A percentile compares a stretch with the other conserved stretches of the same genome.
Evolutionary conservation across 2,797 vertebrate species (phyloP).

Genomic region (Steatocranus sp.): DNA sequence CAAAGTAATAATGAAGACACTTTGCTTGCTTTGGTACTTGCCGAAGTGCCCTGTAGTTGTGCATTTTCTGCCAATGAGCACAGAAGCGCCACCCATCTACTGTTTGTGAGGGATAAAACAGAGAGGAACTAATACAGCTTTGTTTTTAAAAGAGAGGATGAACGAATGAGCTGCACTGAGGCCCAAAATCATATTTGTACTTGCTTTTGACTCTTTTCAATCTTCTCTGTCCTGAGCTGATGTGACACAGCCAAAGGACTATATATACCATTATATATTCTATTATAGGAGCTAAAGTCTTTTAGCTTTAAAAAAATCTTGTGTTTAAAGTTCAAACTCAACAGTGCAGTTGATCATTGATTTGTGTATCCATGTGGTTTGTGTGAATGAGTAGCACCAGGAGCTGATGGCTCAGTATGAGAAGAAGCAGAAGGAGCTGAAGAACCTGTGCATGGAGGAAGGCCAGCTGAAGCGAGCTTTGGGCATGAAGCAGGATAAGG

Average conservation of each 20-base stretch:
- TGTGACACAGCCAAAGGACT: not conserved
- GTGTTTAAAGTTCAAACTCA: not conserved
- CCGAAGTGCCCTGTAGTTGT: not conserved
- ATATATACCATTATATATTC: not conserved
- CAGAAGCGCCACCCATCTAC: accelerated
- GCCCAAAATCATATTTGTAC: not conserved
- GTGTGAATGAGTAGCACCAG: constrained; percentile 48
- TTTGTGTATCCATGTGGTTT: not conserved
- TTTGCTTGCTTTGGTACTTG: not conserved
- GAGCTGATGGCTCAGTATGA: constrained; percentile 56
- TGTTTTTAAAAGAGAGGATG: not conserved
- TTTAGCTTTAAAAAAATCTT: not conserved
- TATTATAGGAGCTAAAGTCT: not conserved
- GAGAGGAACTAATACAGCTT: not conserved
- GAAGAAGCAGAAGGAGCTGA: constrained; percentile 75
- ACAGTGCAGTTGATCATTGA: not conserved
- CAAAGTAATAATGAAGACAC: not conserved
- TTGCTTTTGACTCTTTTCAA: not conserved
- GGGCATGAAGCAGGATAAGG: constrained; percentile 73
- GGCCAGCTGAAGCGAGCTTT: constrained; percentile 66
- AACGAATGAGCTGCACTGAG: not conserved
- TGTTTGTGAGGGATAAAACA: accelerated
- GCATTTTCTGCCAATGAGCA: accelerated
- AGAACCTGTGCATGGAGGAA: constrained; percentile 67
- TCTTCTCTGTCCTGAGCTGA: not conserved